A percentile compares a stretch with the other conserved stretches of the same genome.
phyloP scores from a whole-genome alignment of 2,797 vertebrate genomes.

The Nannoperca obscura region DNA sequence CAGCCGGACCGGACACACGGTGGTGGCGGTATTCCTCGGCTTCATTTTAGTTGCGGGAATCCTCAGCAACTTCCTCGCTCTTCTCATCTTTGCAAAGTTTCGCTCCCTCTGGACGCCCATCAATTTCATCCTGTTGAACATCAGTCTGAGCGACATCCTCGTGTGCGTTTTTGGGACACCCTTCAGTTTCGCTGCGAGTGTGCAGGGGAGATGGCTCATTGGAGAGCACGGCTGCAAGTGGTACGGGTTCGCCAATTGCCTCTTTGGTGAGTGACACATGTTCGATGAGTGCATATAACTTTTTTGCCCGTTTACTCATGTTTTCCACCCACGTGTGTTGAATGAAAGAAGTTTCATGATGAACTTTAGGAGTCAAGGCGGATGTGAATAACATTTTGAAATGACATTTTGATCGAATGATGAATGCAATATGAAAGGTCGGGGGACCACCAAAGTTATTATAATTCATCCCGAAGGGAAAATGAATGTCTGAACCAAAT shows the following conservation, averaged over 20 bases:
- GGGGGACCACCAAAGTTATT: not conserved
- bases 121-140: conserved; percentile 86
- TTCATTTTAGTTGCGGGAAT: conserved; percentile 82
- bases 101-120: conserved; percentile 85
- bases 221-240: conserved; percentile 84
- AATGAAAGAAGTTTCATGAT: not conserved
- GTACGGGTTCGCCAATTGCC: conserved; percentile 87
- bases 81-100: conserved; percentile 83
- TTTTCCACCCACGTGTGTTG: not conserved
- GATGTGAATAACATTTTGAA: too few species aligned
- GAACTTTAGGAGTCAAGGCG: not conserved
- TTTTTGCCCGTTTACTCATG: not conserved
- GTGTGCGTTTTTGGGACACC: conserved; percentile 85
- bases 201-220: conserved; percentile 83
- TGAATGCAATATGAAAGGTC: not conserved
- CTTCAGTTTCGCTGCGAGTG: conserved; percentile 86
- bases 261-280: conserved; percentile 82
- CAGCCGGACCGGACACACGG: conserved; percentile 80
- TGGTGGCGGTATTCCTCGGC: conserved; percentile 83
- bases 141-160: conserved; percentile 86
- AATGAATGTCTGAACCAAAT: not conserved
- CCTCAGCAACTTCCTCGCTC: conserved; percentile 80
- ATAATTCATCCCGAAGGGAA: not conserved
- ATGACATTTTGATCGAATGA: not conserved
- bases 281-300: too few species aligned